phyloP scores from a whole-genome alignment of 2,113 vertebrate species.

The Solenodon paradoxus region DNA sequence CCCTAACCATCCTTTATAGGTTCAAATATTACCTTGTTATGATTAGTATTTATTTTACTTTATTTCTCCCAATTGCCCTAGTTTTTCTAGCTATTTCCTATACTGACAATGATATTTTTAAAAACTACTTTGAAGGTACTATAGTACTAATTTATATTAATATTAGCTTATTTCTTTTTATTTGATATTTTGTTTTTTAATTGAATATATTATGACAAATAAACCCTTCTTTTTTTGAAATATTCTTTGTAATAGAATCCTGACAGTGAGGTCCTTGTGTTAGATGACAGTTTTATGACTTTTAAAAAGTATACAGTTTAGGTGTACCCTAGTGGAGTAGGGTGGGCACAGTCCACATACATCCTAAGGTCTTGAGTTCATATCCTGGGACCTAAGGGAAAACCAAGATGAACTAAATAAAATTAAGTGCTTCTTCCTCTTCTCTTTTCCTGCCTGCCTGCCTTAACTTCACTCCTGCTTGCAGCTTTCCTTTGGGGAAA shows the following conservation, averaged over 20 bases:
- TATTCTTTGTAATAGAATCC: neutral
- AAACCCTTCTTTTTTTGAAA: neutral
- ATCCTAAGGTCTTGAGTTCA: too few relatives aligned
- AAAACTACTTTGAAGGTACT: neutral
- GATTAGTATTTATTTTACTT: neutral
- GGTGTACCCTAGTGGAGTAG: too few relatives aligned
- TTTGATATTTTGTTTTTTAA: neutral
- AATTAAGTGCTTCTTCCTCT: too few relatives aligned
- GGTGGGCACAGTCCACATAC: too few relatives aligned
- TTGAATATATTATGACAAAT: neutral
- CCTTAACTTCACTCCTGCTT: too few relatives aligned
- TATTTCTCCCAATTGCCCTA: neutral
- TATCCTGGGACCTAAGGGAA: too few relatives aligned
- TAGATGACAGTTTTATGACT: neutral
- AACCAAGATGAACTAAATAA: too few relatives aligned
- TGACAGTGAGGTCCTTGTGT: neutral
- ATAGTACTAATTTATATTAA: neutral
- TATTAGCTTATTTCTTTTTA: neutral
- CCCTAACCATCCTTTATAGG: neutral
- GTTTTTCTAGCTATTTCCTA: neutral
- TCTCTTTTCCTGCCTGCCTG: too few relatives aligned
- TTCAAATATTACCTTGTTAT: neutral
- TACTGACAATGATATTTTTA: slow-evolving; percentile 1
- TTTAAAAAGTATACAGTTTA: too few relatives aligned
- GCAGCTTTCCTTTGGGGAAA: too few relatives aligned